phyloP scores from a whole-genome alignment of 2,797 vertebrate species.

The Hypotaenidia okinawae region DNA sequence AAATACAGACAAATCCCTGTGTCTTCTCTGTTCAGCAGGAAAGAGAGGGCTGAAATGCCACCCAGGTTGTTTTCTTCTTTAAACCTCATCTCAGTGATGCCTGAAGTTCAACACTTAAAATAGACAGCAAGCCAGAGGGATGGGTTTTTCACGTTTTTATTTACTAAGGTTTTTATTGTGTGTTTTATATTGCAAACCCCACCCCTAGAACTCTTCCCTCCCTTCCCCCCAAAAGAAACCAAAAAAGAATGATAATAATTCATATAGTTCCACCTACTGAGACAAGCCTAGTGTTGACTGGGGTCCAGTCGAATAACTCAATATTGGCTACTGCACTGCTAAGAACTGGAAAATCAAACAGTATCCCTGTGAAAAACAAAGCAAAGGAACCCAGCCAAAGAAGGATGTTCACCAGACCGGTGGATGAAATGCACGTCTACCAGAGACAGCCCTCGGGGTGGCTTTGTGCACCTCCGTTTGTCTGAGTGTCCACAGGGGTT shows the following conservation, averaged over 20 bases:
- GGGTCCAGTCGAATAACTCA: constrained; percentile 48
- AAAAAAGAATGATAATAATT: constrained; percentile 26
- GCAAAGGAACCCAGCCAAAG: neutral
- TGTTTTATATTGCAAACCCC: constrained; percentile 73
- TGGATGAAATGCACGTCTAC: neutral
- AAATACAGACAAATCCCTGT: neutral
- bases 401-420: neutral
- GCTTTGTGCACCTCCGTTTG: neutral
- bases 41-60: neutral
- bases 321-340: constrained; percentile 56
- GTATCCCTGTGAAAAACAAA: constrained; percentile 14
- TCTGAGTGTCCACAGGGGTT: neutral
- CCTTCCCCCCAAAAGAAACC: constrained; percentile 27
- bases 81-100: neutral
- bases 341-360: constrained; percentile 41
- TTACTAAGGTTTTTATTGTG: constrained; percentile 74
- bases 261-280: constrained; percentile 66
- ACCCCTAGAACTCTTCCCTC: constrained; percentile 51
- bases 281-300: constrained; percentile 65
- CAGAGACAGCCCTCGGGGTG: neutral
- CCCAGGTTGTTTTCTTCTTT: neutral
- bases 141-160: constrained; percentile 50
- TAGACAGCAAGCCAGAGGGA: constrained; percentile 11
- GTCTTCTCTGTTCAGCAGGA: neutral
- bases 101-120: neutral